Evolutionary conservation across 2,888 invertebrate genomes (phyloP), one percentile per base, ranked within the genome.

Genomic region (Gymnoscelis rufifasciata): DNA sequence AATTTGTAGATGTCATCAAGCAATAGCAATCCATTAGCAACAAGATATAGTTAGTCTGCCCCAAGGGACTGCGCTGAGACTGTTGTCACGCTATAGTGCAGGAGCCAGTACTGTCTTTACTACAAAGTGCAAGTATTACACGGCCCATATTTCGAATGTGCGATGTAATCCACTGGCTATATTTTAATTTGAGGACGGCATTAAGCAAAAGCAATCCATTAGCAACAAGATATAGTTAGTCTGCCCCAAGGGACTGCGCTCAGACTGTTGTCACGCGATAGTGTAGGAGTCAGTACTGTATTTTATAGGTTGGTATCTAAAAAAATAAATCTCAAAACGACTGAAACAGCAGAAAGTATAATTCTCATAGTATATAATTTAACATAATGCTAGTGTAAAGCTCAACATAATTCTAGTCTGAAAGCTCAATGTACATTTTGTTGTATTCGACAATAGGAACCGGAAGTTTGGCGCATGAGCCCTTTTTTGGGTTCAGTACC

Each of bases 21-120:
- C 42, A 44, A 49, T 38, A 42, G 28, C 44, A 54, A 54, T 54
- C 44, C 51, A 51, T 54, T 49, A 54, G 41, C 33, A 38, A 49
- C 31, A 48, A 51, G 41, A 47, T 40, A 40, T 29, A 35, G 43
- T 41, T 41, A 28, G 43, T 10, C 36, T 19, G 19, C 38, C 47
- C 55, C 39, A 41, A 6, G 48, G 37, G 52, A 39, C 33, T 31
- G 28, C 33, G 23, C 37, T 28, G 15, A n/a, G 29, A 30, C 19
- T 38, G 38, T 40, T 45, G 49, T 51, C 56, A 56, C 46, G 55
- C 43, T 19, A 51, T 43, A 39, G 38, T 29, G 15, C 19, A 38
- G 35, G 23, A 51, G 45, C 10, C 10, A 30, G 11, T n/a, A 6
- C 15, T 19, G 8, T 14, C 5, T n/a, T 31, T 14, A 31, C 31